Base-by-base conservation (phyloP, 1,140 invertebrate genomes). In the Campoletis sonorensis region DNA sequence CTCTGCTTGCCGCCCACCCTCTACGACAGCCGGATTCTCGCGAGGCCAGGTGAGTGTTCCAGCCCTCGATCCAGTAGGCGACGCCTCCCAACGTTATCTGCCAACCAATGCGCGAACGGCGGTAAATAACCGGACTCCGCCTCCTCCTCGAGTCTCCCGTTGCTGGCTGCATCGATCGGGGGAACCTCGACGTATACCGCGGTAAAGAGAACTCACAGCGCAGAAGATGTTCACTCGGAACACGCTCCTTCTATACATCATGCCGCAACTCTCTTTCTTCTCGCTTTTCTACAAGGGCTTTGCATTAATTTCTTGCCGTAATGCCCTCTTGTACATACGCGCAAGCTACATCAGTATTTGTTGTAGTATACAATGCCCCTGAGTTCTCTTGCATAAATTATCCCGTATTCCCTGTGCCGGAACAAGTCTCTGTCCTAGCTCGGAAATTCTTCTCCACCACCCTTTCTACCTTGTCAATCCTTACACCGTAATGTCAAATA, bases 1-100 rank as follows among this genome's bases (percentile, higher is more conserved):
- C 85, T 88, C 83, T 82, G 87, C 83, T 30, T 33, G 72, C 79
- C 88, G 81, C 81, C 87, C 87, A 84, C 81, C 84, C 84, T 85
- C 75, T 67, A 37, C 68, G 23, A 73, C 16, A 21, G 11, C 49
- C 16, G 45, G 51, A 33, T 30, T n/a, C 68, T 27, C 45, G 70
- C 18, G 21, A 67, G 83, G 79, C 80, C 84, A 83, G 81, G 83
- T 82, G 84, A 79, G 58, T 18, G 54, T 18, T 15, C 18, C 10
- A 16, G 72, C 82, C 78, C 71, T 80, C 78, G 10, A 8, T 16
- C 37, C 11, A 18, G 27, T 33, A 54, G 45, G 70, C 79, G 58
- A 84, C 79, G 70, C 76, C 87, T 83, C 78, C 80, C n/a, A n/a
- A 27, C 33, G n/a, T 21, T 15, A 11, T 45, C 40, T 45, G 15